Conservation (phyloP, 1,140 invertebrate genomes). For the Conopomorpha cramerella region DNA sequence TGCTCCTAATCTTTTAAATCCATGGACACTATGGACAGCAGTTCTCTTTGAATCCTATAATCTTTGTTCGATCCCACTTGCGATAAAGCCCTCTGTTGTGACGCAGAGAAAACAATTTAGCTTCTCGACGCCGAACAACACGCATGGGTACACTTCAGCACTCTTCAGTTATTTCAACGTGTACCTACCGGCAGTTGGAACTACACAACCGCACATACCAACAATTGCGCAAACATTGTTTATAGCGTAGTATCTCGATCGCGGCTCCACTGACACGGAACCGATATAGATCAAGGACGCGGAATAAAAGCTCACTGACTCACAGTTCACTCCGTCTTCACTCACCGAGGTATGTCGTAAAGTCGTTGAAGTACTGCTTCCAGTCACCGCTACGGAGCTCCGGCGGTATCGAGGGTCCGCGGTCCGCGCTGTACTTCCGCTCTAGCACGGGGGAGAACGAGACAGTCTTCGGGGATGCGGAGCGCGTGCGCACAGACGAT, state of each 20-base stretch:
- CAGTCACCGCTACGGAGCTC: constrained; percentile 35
- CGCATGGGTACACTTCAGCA: too few species aligned
- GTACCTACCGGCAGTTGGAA: too few species aligned
- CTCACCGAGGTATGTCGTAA: constrained; percentile 57
- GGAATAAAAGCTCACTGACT: constrained; percentile 39
- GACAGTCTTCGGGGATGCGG: constrained; percentile 56
- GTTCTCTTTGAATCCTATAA: too few species aligned
- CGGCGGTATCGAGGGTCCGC: constrained; percentile 26
- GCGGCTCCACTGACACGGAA: constrained; percentile 37
- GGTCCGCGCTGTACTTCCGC: constrained; percentile 46
- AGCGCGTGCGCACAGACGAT: constrained; percentile 53
- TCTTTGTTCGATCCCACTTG: too few species aligned
- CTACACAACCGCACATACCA: too few species aligned
- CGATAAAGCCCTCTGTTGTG: too few species aligned
- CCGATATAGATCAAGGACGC: constrained; percentile 50
- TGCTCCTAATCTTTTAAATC: too few species aligned
- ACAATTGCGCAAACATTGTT: constrained; percentile 41
- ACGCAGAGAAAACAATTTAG: too few species aligned
- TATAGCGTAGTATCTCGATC: constrained; percentile 27
- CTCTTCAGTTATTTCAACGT: too few species aligned
- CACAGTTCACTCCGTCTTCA: constrained; percentile 24
- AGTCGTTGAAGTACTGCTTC: constrained; percentile 53
- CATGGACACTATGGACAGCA: too few species aligned
- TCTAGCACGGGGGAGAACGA: constrained; percentile 57
- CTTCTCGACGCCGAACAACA: too few species aligned